Evolutionary conservation across 2,888 invertebrate species (phyloP), one percentile per base, ranked within the genome.

Genomic region (Drosophila barbarae): DNA sequence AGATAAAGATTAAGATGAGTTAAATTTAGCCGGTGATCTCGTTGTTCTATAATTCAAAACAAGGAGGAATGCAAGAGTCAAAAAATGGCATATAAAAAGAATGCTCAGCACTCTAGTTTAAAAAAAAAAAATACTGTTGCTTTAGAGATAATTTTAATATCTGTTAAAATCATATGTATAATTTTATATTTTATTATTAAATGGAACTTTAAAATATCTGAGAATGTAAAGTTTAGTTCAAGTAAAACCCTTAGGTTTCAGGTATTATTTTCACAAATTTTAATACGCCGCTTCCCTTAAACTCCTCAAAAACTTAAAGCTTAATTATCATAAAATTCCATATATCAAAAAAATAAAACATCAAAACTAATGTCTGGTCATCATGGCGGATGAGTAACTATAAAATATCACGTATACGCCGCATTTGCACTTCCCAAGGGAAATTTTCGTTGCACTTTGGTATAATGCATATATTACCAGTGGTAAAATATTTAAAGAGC

Each of bases 351-450:
- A 18, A 28, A 18, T 13, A 5, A 8, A 2, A 46, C 18, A 30
- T 30, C 8, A 18, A 30, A 47, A n/a, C 46, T 46, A 46, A 46
- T 46, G 18, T 7, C 7, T 32, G 46, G 8, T 34, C 34, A 35
- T 8, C 60, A 59, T 15, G 18, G 36, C 56, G 34, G 13, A 63
- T 50, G 63, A 50, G 12, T 12, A 36, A 35, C 18, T 26, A 23
- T 58, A 34, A 59, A 54, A 64, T 61, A 77, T 71, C 54, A 76
- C 81, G 81, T 77, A 80, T 76, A 58, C 80, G 69, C 41, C 35
- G 38, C 55, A 35, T 42, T 18, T 21, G 18, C 35, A 1, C n/a
- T 42, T 15, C 41, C 36, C 32, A 21, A 42, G 50, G 42, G 28
- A 42, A 51, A 49, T 60, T 8, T 9, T 23, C 54, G 21, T 39